Percentiles rank a stretch among this genome's conserved stretches.
Evolutionary conservation across 2,113 vertebrate species (phyloP).

Genomic region (Lagopus muta): DNA sequence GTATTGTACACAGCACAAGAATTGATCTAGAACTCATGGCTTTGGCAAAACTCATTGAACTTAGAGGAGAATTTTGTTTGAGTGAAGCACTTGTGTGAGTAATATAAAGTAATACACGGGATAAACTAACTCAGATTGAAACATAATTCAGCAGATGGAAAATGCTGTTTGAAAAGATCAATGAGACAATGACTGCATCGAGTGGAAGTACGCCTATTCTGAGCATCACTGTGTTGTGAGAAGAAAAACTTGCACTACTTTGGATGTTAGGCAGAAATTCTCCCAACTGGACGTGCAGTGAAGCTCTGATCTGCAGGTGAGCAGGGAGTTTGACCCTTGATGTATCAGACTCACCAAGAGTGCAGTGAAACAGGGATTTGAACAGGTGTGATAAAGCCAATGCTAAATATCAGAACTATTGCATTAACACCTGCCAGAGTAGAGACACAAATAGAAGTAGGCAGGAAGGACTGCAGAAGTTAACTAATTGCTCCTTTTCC

Average conservation of each 20-base stretch:
- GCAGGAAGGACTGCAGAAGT: neutral
- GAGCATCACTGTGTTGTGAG: neutral
- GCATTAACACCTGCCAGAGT: neutral
- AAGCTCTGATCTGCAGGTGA: neutral
- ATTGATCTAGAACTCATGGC: neutral
- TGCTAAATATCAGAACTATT: neutral
- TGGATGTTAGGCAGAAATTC: neutral
- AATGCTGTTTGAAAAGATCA: conserved; percentile 2
- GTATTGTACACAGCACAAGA: neutral
- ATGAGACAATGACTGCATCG: neutral
- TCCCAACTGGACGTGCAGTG: neutral
- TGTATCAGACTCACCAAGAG: neutral
- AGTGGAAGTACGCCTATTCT: neutral
- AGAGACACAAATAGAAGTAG: neutral
- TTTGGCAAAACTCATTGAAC: conserved; percentile 20
- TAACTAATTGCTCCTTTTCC: neutral
- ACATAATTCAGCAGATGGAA: conserved; percentile 42
- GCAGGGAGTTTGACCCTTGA: neutral
- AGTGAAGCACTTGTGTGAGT: conserved; percentile 4
- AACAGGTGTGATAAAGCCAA: neutral
- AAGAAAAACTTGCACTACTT: neutral
- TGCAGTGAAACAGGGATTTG: neutral
- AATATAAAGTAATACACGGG: neutral
- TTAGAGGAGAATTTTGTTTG: neutral
- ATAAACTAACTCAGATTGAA: conserved; percentile 38